Percentiles rank a stretch among this genome's conserved stretches.
These are phyloP conservation scores for Andrena bicolor DNA, from an alignment of 2,888 invertebrate genomes.

Conservation along the genomic window DNA sequence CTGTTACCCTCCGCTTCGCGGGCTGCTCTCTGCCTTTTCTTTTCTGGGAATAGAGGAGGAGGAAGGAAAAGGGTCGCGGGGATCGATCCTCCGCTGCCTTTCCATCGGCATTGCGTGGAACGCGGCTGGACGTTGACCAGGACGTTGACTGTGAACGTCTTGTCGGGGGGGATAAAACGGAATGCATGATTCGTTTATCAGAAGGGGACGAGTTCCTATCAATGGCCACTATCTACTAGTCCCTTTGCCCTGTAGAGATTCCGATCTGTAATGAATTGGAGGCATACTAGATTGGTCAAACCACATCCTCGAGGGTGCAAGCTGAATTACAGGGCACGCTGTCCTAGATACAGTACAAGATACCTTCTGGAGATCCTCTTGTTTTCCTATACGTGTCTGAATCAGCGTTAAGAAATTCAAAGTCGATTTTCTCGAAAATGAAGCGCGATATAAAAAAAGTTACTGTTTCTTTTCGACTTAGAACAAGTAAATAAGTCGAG, in stretches of 20 bases:
- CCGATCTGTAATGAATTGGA: too few species aligned
- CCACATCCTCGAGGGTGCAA: not conserved
- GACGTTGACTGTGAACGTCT: slow-evolving; percentile 47
- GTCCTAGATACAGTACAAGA: not conserved
- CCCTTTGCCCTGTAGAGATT: too few species aligned
- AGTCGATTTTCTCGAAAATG: too few species aligned
- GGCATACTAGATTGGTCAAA: too few species aligned
- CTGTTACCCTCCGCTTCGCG: slow-evolving; percentile 4
- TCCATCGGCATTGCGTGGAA: slow-evolving; percentile 1
- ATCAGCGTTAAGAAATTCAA: too few species aligned
- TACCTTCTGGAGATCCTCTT: not conserved
- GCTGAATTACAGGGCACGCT: not conserved
- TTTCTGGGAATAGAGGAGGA: not conserved
- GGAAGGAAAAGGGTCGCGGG: not conserved
- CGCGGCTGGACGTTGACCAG: slow-evolving; percentile 45
- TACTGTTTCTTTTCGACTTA: too few species aligned
- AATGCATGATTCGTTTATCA: not conserved
- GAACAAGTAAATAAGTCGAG: too few species aligned
- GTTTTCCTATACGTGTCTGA: too few species aligned
- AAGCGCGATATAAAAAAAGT: too few species aligned
- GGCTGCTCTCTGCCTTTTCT: not conserved
- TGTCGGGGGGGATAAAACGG: not conserved
- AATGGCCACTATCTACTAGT: too few species aligned
- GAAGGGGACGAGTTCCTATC: not conserved
- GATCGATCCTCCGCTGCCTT: slow-evolving; percentile 19